Percentiles rank a stretch among this genome's conserved stretches.
Evolutionary conservation across 2,113 vertebrate genomes (phyloP).

Genomic region (Burhinus oedicnemus): DNA sequence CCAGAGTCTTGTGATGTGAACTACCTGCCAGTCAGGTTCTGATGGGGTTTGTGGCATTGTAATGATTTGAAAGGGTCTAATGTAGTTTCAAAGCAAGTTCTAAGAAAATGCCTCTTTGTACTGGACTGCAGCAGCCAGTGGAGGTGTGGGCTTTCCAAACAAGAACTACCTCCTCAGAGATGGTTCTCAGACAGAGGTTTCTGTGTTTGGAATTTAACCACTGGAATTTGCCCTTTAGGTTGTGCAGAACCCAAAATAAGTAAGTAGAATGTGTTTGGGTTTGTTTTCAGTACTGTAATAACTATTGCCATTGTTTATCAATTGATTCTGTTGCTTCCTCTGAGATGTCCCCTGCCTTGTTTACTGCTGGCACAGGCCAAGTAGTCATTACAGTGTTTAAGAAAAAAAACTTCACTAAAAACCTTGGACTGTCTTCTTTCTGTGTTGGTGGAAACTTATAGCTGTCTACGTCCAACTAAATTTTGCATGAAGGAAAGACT

Average conservation of each 20-base stretch:
- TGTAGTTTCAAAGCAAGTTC: not conserved
- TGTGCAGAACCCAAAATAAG: not conserved
- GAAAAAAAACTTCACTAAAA: not conserved
- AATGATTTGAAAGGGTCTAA: not conserved
- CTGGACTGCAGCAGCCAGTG: not conserved
- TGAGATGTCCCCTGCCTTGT: not conserved
- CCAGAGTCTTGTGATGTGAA: not conserved
- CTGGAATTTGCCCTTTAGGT: not conserved
- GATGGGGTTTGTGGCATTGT: not conserved
- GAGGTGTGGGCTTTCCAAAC: not conserved
- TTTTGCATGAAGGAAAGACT: not conserved
- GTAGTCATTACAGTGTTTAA: not conserved
- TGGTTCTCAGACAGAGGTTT: not conserved
- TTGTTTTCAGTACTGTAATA: not conserved
- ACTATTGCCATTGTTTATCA: not conserved
- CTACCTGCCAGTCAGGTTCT: not conserved
- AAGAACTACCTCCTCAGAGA: not conserved
- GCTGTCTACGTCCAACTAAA: not conserved
- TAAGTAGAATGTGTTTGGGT: not conserved
- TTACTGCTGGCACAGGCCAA: not conserved
- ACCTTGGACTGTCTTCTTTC: not conserved
- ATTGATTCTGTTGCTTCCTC: not conserved
- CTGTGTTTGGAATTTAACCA: not conserved
- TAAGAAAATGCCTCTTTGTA: not conserved
- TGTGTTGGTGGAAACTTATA: not conserved